phyloP scores from a whole-genome alignment of 2,888 invertebrate species.

The Pharmacophagus antenor region DNA sequence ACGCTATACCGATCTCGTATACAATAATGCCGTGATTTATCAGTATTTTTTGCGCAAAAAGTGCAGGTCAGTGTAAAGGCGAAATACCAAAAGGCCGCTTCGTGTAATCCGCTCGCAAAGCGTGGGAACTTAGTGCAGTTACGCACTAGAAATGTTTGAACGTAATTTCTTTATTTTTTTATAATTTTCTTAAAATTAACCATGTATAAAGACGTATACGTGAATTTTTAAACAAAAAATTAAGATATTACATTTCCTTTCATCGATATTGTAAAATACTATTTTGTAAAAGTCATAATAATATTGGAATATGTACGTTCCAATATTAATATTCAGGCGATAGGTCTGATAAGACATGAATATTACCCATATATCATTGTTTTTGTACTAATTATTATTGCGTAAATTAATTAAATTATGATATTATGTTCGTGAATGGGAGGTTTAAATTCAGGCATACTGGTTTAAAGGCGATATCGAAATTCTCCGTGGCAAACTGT shows the following conservation, averaged over 20 bases:
- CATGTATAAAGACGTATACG: not conserved
- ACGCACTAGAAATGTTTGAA: not conserved
- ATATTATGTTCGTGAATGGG: not conserved
- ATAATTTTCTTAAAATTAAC: not conserved
- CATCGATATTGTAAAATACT: too few relatives aligned
- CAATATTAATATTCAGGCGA: too few relatives aligned
- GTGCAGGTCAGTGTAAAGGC: slow-evolving; percentile 71
- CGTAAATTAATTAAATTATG: not conserved
- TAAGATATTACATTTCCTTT: too few relatives aligned
- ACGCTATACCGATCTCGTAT: slow-evolving; percentile 59
- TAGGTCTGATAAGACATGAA: too few relatives aligned
- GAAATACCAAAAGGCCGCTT: slow-evolving; percentile 79
- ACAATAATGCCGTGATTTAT: slow-evolving; percentile 77
- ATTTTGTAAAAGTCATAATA: too few relatives aligned
- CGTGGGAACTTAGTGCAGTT: slow-evolving; percentile 65
- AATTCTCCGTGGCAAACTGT: slow-evolving; percentile 33
- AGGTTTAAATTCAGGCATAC: slow-evolving; percentile 3
- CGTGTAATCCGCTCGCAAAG: slow-evolving; percentile 67
- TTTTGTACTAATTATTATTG: not conserved
- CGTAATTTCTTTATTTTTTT: not conserved
- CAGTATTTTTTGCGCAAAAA: slow-evolving; percentile 75
- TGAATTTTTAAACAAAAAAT: not conserved
- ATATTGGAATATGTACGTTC: too few relatives aligned
- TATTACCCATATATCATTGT: too few relatives aligned
- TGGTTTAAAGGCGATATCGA: slow-evolving; percentile 36